Evolutionary conservation across 2,797 vertebrate genomes (phyloP).

Genomic region (Heliangelus exortis): DNA sequence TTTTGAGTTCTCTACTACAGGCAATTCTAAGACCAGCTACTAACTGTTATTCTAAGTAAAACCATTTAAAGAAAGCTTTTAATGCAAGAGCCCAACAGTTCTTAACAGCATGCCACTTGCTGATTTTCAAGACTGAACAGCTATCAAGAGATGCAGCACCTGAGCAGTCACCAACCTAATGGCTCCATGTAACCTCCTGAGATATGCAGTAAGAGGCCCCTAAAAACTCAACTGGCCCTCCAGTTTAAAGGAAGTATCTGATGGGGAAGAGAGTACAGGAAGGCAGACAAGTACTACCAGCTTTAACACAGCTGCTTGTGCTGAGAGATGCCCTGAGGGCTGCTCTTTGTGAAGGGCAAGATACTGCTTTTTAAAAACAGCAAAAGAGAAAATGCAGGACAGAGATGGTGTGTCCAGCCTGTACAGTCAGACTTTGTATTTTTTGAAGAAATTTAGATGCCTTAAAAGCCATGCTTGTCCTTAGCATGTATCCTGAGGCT

Average conservation of each 20-base stretch:
- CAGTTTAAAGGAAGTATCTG: not conserved
- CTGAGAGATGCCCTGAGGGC: not conserved
- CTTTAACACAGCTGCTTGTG: not conserved
- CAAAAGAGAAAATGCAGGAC: not conserved
- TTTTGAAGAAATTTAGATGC: constrained; percentile 33
- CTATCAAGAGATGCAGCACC: not conserved
- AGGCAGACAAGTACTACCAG: not conserved
- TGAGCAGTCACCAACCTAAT: not conserved
- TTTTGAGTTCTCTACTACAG: not conserved
- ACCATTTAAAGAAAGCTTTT: not conserved
- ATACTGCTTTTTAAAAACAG: not conserved
- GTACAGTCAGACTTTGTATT: not conserved
- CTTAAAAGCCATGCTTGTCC: constrained; percentile 42
- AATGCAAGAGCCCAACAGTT: not conserved
- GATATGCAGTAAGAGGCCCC: not conserved
- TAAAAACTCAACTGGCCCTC: not conserved
- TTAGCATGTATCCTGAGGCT: constrained; percentile 46
- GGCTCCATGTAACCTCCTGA: not conserved
- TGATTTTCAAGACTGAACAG: not conserved
- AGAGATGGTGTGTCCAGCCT: not conserved
- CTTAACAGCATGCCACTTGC: not conserved
- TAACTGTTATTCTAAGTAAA: not conserved
- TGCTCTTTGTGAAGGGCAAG: not conserved
- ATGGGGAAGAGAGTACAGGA: not conserved
- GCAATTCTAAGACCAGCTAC: not conserved